Evolutionary conservation across 1,140 invertebrate genomes (phyloP).

Genomic region (Trinorchestia longiramus): DNA sequence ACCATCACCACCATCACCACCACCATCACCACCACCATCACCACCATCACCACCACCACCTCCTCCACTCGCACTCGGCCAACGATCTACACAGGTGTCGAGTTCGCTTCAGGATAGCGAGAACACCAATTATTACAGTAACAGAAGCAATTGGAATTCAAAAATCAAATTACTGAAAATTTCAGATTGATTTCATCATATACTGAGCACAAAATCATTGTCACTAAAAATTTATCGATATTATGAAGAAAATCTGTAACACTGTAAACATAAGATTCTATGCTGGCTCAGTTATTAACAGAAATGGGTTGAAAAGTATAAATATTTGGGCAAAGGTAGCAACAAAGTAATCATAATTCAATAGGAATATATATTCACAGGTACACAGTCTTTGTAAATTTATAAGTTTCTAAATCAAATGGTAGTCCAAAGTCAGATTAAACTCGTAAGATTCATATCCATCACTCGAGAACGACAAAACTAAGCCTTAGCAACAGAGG

Average conservation of each 20-base stretch:
- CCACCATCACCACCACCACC: too few species aligned
- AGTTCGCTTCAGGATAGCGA: background rate
- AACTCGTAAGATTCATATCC: background rate
- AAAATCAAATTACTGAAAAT: background rate
- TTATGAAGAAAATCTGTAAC: background rate
- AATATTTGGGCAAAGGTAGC: background rate
- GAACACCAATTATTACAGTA: background rate
- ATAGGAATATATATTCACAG: background rate
- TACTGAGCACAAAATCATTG: background rate
- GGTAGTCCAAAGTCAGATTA: background rate
- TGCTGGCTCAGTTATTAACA: background rate
- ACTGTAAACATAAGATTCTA: background rate
- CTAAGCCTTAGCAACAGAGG: background rate
- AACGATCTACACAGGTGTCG: too few species aligned
- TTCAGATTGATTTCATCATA: background rate
- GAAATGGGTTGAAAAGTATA: background rate
- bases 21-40: too few species aligned
- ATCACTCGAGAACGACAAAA: background rate
- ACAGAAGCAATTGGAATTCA: background rate
- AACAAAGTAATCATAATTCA: background rate
- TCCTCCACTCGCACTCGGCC: too few species aligned
- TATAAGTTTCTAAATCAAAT: background rate
- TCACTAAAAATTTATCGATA: background rate
- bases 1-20: too few species aligned
- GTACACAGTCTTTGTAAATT: background rate